Conservation (phyloP, 2,888 invertebrate species). For the Drosophila dives region DNA sequence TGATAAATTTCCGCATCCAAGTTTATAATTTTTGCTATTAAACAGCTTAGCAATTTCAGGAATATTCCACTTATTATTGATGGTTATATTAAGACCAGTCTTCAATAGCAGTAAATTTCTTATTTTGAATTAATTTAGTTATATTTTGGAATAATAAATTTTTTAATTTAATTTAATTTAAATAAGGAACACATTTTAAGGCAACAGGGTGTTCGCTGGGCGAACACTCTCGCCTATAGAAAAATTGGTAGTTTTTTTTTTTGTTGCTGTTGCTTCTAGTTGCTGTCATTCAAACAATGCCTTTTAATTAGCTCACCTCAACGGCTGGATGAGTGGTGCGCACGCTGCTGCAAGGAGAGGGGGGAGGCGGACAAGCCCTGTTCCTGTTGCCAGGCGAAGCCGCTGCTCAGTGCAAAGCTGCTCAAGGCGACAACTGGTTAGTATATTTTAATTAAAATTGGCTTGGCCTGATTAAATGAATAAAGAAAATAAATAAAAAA, state of each 20-base stretch:
- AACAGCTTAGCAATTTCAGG: background rate
- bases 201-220: background rate
- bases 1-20: background rate
- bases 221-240: background rate
- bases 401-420: slow-evolving; percentile 59
- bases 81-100: background rate
- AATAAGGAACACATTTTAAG: background rate
- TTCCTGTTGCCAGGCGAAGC: slow-evolving; percentile 48
- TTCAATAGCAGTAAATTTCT: background rate
- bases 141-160: too few species aligned
- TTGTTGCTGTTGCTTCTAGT: slow-evolving; percentile 16
- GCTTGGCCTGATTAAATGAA: slow-evolving; percentile 32
- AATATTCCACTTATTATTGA: background rate
- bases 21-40: background rate
- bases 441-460: slow-evolving; percentile 65
- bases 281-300: slow-evolving; percentile 58
- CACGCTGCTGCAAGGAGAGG: slow-evolving; percentile 51
- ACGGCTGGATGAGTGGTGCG: slow-evolving; percentile 45
- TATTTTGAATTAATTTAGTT: too few species aligned
- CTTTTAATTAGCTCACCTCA: slow-evolving; percentile 71
- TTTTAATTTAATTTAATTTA: too few species aligned
- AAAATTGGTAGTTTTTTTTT: background rate
- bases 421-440: slow-evolving; percentile 71
- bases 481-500: slow-evolving; percentile 10
- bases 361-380: slow-evolving; percentile 31